Conservation (phyloP, 2,888 invertebrate species). For the Dascillus cervinus region DNA sequence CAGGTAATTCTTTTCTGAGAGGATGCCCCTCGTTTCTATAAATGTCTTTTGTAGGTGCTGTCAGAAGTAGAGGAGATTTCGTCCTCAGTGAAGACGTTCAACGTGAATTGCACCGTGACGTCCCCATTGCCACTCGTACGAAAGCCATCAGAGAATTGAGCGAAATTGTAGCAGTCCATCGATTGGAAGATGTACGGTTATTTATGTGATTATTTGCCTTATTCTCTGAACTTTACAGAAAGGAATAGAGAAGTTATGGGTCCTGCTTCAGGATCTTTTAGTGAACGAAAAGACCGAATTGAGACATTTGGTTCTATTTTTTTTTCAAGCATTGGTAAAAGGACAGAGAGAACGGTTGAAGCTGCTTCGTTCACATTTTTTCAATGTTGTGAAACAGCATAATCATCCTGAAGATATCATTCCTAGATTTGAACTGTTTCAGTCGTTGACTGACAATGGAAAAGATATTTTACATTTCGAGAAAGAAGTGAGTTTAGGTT, state of each 20-base stretch:
- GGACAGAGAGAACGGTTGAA: conserved; percentile 68
- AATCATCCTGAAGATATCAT: conserved; percentile 69
- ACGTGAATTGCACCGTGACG: conserved; percentile 68
- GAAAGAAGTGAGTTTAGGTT: conserved; percentile 49
- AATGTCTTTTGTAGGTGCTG: not conserved
- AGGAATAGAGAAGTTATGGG: conserved; percentile 75
- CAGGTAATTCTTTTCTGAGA: too few species aligned
- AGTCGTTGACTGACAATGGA: conserved; percentile 80
- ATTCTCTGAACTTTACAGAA: conserved; percentile 53
- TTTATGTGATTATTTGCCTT: too few species aligned
- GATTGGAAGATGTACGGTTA: conserved; percentile 77
- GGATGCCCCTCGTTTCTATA: too few species aligned
- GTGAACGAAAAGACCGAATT: conserved; percentile 62
- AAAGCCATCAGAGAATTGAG: conserved; percentile 70
- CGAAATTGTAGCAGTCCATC: conserved; percentile 59
- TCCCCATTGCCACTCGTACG: conserved; percentile 65
- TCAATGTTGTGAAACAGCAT: conserved; percentile 67
- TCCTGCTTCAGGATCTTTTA: conserved; percentile 70
- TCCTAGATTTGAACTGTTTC: conserved; percentile 66
- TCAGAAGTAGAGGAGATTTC: conserved; percentile 51
- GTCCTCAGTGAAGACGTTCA: conserved; percentile 69
- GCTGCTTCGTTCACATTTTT: conserved; percentile 75
- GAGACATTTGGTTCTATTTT: conserved; percentile 65
- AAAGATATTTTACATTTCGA: conserved; percentile 83
- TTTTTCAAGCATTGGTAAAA: conserved; percentile 59